Conservation (phyloP, 2,797 vertebrate genomes). For the Buceros bicornis region DNA sequence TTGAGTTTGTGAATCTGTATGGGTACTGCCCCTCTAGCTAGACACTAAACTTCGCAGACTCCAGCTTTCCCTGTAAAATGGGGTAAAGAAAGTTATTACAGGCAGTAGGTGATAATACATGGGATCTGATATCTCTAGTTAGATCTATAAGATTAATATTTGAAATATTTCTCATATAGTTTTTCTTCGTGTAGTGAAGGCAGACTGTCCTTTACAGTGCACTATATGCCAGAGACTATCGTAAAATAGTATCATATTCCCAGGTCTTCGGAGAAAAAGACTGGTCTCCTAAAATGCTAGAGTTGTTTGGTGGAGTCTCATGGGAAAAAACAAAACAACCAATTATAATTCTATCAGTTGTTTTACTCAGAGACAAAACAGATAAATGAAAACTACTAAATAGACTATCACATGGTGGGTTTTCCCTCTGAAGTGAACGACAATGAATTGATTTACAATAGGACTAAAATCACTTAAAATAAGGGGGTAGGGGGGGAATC, state of each 20-base stretch:
- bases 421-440: neutral
- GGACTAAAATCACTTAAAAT: neutral
- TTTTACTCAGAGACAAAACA: neutral
- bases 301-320: neutral
- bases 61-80: neutral
- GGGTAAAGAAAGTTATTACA: neutral
- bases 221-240: neutral
- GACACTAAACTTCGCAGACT: neutral
- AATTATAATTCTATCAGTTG: neutral
- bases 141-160: neutral
- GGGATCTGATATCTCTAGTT: neutral
- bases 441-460: neutral
- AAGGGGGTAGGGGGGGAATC: too few species aligned
- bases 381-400: neutral
- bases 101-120: neutral
- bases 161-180: neutral
- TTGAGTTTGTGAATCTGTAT: neutral
- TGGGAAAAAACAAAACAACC: neutral
- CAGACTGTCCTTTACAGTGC: neutral
- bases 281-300: neutral
- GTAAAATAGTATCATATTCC: neutral
- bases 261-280: neutral
- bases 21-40: neutral
- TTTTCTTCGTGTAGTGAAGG: neutral
- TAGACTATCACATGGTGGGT: fast-evolving